Base-by-base conservation (phyloP, 2,797 vertebrate genomes). In the Sardinella longiceps region DNA sequence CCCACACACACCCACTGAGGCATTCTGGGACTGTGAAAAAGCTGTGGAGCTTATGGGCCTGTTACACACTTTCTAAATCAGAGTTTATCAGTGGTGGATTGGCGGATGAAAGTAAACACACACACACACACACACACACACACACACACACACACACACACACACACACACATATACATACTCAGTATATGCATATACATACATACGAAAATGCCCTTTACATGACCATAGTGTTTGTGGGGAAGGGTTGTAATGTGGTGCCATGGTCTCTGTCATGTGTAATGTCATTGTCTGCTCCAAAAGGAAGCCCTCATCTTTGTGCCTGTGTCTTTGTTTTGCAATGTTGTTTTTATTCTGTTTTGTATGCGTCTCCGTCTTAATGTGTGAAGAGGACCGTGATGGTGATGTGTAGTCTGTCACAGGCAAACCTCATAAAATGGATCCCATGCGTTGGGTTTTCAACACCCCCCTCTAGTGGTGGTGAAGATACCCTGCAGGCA, bases 361-460 rank as follows among this genome's bases (percentile, higher is more conserved):
- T 70, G 28, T 70, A 70, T 37, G 63, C 43, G 37, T 77, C 70
- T 9, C 7, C 23, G 70, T 77, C 20, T 77, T 77, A 77, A 77
- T 4, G 70, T 77, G 37, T 39, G 43, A 77, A 77, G 37, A 43
- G 37, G 70, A 23, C 33, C 23, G 23, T 23, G n/a, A 7, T 6
- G n/a, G 23, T 6, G n/a, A 60, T 10, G 56, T 60, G 70, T 0
- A 77, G 70, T 77, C 46, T 10, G 7, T 48, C 37, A 33, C 37
- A 77, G 20, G 37, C 70, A 77, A 43, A 77, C 70, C 70, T 77
- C 70, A 77, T 77, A 77, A 70, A 70, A 77, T 43, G 70, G 37
- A 77, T 43, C 33, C 70, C 37, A 39, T 39, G 70, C 46, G 20
- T 37, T 43, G 25, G 37, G 33, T 20, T 1, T 23, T 18, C 23